A percentile compares a stretch with the other conserved stretches of the same genome.
Evolutionary conservation across 2,888 invertebrate genomes (phyloP).

Genomic region (Acrobasis consociella): DNA sequence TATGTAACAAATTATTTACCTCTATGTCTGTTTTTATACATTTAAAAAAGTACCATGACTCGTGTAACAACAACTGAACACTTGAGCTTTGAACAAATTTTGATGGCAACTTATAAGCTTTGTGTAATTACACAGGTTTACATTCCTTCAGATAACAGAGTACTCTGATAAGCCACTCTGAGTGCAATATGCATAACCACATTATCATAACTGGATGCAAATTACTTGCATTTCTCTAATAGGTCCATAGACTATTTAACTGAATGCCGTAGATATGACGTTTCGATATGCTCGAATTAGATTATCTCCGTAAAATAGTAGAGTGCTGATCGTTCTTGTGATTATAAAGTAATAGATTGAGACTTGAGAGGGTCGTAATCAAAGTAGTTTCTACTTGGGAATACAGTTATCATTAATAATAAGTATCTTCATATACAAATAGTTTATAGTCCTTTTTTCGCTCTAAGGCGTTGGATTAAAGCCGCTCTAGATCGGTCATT

Average conservation of each 20-base stretch:
- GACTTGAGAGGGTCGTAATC: background rate
- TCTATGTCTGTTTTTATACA: too few relatives aligned
- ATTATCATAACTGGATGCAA: constrained; percentile 69
- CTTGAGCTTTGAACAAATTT: too few relatives aligned
- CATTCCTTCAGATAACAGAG: constrained; percentile 4
- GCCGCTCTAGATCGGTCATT: too few relatives aligned
- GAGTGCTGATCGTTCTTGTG: background rate
- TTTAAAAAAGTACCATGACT: too few relatives aligned
- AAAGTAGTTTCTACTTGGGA: background rate
- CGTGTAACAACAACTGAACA: too few relatives aligned
- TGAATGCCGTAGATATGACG: constrained; percentile 34
- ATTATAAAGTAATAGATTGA: background rate
- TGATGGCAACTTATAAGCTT: constrained; percentile 22
- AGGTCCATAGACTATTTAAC: constrained; percentile 54
- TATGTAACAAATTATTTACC: too few relatives aligned
- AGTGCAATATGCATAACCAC: constrained; percentile 66
- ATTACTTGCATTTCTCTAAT: constrained; percentile 68
- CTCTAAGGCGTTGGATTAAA: too few relatives aligned
- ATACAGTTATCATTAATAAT: background rate
- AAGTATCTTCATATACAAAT: too few relatives aligned
- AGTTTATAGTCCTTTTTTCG: too few relatives aligned
- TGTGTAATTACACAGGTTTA: constrained; percentile 49
- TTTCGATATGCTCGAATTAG: constrained; percentile 9
- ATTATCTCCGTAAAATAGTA: constrained; percentile 1
- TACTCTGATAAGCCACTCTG: constrained; percentile 44